Evolutionary conservation across 2,797 vertebrate genomes (phyloP).

Genomic region (Tolypeutes matacus): DNA sequence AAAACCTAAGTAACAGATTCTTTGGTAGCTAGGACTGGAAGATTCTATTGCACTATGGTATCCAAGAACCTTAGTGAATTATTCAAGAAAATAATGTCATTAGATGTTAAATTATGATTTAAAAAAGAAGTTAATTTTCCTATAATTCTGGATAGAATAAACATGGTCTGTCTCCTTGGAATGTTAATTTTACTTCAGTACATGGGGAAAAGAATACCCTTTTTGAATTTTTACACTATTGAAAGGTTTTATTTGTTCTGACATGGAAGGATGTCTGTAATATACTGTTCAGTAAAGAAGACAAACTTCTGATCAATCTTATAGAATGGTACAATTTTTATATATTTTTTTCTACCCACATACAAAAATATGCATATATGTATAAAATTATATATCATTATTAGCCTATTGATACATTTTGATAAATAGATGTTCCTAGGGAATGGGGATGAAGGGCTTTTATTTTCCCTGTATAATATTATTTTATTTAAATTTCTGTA

Average conservation of each 20-base stretch:
- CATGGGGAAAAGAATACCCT: not conserved
- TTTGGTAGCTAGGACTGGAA: conserved; percentile 5
- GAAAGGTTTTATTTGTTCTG: conserved; percentile 32
- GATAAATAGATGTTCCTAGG: not conserved
- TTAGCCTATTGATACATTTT: not conserved
- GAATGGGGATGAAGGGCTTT: not conserved
- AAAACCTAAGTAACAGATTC: conserved; percentile 42
- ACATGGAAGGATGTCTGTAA: not conserved
- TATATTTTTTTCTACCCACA: not conserved
- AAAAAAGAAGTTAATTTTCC: conserved; percentile 47
- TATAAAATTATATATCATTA: not conserved
- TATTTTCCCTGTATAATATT: conserved; percentile 23
- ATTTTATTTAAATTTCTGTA: conserved; percentile 22
- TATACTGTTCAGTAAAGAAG: conserved; percentile 37
- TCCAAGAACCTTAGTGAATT: not conserved
- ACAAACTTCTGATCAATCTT: not conserved
- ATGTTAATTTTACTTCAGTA: conserved; percentile 31
- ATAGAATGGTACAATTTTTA: not conserved
- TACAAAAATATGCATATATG: not conserved
- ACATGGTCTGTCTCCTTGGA: not conserved
- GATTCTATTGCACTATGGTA: not conserved
- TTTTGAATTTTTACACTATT: conserved; percentile 20
- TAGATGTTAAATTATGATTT: conserved; percentile 57
- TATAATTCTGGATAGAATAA: conserved; percentile 17
- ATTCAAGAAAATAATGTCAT: conserved; percentile 2